These are phyloP conservation scores for Semicossyphus pulcher DNA, from an alignment of 2,113 vertebrate species.

Conservation along the genomic window DNA sequence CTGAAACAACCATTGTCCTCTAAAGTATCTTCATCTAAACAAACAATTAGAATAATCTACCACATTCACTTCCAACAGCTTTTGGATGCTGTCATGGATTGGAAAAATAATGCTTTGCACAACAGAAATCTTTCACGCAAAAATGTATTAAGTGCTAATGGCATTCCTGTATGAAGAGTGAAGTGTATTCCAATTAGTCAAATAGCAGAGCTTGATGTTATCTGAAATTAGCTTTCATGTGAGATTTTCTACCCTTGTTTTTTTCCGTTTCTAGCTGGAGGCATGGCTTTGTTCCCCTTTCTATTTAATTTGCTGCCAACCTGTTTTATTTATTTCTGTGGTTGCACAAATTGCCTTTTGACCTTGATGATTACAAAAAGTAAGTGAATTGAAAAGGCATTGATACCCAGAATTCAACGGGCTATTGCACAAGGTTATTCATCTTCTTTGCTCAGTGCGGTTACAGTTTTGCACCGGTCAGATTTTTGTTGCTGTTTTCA, in stretches of 20 bases:
- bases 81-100: constrained; percentile 57
- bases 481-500: constrained; percentile 74
- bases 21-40: constrained; percentile 62
- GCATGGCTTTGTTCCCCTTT: constrained; percentile 78
- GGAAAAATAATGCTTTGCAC: constrained; percentile 61
- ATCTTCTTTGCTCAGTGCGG: constrained; percentile 67
- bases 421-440: constrained; percentile 68
- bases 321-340: constrained; percentile 82
- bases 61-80: constrained; percentile 58
- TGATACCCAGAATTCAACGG: constrained; percentile 74
- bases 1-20: constrained; percentile 43
- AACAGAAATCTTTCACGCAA: constrained; percentile 65
- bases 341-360: constrained; percentile 82
- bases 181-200: constrained; percentile 82
- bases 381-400: constrained; percentile 82
- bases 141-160: constrained; percentile 74
- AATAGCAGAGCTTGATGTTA: constrained; percentile 80
- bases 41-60: constrained; percentile 65
- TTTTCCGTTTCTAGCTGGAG: constrained; percentile 70
- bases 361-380: constrained; percentile 82
- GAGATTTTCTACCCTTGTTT: constrained; percentile 72
- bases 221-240: constrained; percentile 82
- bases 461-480: constrained; percentile 73
- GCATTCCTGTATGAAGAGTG: constrained; percentile 70
- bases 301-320: constrained; percentile 81